Percentiles rank a stretch among this genome's conserved stretches.
phyloP scores from a whole-genome alignment of 2,888 invertebrate species.

The Pseudococcus longispinus region DNA sequence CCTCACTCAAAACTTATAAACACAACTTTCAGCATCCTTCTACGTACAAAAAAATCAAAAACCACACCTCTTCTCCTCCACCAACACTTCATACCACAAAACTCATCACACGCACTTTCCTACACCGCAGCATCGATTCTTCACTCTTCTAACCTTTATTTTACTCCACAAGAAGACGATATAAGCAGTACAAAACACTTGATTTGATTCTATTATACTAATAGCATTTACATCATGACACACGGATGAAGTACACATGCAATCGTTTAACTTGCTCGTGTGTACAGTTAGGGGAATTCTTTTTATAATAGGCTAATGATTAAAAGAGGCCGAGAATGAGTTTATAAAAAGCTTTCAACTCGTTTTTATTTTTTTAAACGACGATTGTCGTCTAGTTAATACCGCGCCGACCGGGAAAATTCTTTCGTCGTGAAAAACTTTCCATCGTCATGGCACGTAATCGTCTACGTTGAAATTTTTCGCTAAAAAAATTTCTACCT shows the following conservation, averaged over 20 bases:
- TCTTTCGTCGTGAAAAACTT: background rate
- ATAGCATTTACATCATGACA: constrained; percentile 19
- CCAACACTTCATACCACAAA: background rate
- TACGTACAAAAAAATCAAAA: no score
- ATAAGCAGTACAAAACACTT: constrained; percentile 16
- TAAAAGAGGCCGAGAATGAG: constrained; percentile 37
- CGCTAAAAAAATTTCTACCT: background rate
- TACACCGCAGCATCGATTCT: background rate
- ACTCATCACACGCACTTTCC: background rate
- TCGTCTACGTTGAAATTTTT: background rate
- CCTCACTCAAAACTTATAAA: no score
- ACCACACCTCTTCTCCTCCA: background rate
- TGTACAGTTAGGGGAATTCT: constrained; percentile 17
- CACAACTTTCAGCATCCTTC: no score
- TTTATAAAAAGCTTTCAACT: constrained; percentile 37
- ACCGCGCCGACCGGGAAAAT: background rate
- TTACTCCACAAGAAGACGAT: background rate
- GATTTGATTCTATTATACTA: constrained; percentile 38
- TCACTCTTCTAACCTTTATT: background rate
- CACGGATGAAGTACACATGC: constrained; percentile 1
- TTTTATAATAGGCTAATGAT: constrained; percentile 29
- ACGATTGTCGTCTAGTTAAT: background rate
- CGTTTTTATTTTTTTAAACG: background rate
- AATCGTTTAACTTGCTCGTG: constrained; percentile 2
- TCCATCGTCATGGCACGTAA: background rate